A percentile compares a stretch with the other conserved stretches of the same genome.
Conservation (phyloP, 2,888 invertebrate genomes). For the Thysanoteuthis rhombus region DNA sequence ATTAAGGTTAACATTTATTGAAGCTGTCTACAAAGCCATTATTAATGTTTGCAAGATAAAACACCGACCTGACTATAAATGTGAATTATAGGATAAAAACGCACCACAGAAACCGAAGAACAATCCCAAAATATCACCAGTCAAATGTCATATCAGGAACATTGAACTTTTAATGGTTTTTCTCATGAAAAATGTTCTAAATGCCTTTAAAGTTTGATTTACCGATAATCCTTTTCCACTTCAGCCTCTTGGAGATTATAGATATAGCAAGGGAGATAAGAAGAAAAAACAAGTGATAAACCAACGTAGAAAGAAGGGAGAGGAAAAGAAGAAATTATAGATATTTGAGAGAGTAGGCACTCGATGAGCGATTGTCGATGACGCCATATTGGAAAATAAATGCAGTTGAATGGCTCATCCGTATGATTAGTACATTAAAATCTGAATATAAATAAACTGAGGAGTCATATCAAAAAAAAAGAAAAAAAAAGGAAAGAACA, state of each 20-base stretch:
- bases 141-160: slow-evolving; percentile 12
- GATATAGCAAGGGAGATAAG: background rate
- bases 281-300: background rate
- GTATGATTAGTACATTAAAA: slow-evolving; percentile 12
- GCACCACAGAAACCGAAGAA: background rate
- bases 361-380: background rate
- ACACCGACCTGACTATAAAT: background rate
- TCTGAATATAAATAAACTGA: background rate
- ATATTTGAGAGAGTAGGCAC: background rate
- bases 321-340: no score
- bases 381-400: slow-evolving; percentile 12
- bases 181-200: slow-evolving; percentile 12
- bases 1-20: slow-evolving; percentile 12
- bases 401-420: background rate
- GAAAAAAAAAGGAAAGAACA: no score
- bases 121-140: background rate
- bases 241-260: background rate
- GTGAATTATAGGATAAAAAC: background rate
- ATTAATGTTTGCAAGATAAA: background rate
- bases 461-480: background rate
- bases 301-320: background rate
- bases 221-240: background rate
- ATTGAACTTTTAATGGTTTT: background rate
- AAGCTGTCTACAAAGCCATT: background rate
- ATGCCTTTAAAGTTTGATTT: slow-evolving; percentile 12